Evolutionary conservation across 2,113 vertebrate species (phyloP).

Genomic region (Colinus virginianus): DNA sequence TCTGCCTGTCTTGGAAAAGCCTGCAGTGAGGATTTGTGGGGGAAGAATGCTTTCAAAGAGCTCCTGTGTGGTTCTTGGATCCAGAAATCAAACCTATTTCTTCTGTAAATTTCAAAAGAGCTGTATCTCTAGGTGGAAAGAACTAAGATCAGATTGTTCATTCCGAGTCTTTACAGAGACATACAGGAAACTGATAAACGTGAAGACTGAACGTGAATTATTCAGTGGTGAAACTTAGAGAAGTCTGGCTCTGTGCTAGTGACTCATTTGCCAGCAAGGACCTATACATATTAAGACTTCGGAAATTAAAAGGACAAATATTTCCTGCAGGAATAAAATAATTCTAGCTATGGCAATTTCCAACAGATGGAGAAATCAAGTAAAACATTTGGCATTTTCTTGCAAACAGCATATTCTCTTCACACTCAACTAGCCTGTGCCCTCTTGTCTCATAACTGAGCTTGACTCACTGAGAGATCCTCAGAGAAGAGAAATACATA

Average conservation of each 20-base stretch:
- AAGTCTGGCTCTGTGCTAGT: conserved; percentile 12
- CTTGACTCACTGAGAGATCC: neutral
- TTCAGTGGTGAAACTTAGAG: neutral
- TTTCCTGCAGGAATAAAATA: neutral
- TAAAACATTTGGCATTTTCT: conserved; percentile 32
- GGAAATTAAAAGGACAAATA: conserved; percentile 31
- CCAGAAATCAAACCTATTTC: neutral
- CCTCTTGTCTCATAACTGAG: neutral
- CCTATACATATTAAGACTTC: neutral
- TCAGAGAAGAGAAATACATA: neutral
- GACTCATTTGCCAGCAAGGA: conserved; percentile 19
- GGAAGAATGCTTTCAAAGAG: neutral
- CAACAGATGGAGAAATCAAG: conserved; percentile 48
- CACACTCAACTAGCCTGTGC: neutral
- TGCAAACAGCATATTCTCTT: conserved; percentile 1
- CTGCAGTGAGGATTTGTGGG: accelerated
- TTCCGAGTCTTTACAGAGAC: neutral
- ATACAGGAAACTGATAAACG: neutral
- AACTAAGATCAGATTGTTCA: neutral
- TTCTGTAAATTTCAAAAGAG: neutral
- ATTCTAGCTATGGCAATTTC: neutral
- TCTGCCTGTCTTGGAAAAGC: neutral
- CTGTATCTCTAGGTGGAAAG: neutral
- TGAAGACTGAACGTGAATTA: neutral
- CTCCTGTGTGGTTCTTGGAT: neutral